Evolutionary conservation across 1,140 invertebrate species (phyloP), one percentile per base, ranked within the genome.

Genomic region (Callitettix versicolor): DNA sequence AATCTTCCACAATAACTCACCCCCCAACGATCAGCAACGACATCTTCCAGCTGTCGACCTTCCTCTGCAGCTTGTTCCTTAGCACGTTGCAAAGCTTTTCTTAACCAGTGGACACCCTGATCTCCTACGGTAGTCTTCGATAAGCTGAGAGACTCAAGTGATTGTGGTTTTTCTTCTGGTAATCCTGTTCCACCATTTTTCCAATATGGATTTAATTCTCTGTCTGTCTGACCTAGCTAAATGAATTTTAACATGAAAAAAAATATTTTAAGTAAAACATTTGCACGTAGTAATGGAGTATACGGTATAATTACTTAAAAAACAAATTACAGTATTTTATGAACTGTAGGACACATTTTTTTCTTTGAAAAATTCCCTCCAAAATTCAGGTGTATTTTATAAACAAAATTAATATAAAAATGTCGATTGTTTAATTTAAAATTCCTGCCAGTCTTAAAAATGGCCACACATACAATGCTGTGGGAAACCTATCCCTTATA

Each of bases 201-300:
- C 89, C 91, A 95, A 68, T 92, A 89, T 1, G 90, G 91, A 77
- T 97, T 97, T 43, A 94, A 71, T 73, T 96, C 92, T 63, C 79
- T 74, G 2, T 65, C 68, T 65, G 82, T 84, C 58, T 82, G 83
- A 2, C 83, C 81, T 36, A 84, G 83, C 76, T 89, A 40, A 41
- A 50, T 34, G 24, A 12, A 46, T 20, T 20, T 22, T 7, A 20
- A 14, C 18, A 20, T 24, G 14, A 20, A 5, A 22, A 20, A 20
- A 5, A 7, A 7, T 5, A 46, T 14, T 4, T 3, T 46, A 3
- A 5, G 3, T 22, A 3, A 20, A 7, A 5, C 2, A 18, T 3
- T 4, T 5, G 5, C 18, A 17, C 5, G 43, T n/a, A n/a, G n/a
- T n/a, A n/a, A n/a, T n/a, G n/a, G n/a, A n/a, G 18, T 24, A 2